A percentile compares a stretch with the other conserved stretches of the same genome.
Conservation (phyloP, 2,113 vertebrate genomes). For the Cyanocitta stelleri region DNA sequence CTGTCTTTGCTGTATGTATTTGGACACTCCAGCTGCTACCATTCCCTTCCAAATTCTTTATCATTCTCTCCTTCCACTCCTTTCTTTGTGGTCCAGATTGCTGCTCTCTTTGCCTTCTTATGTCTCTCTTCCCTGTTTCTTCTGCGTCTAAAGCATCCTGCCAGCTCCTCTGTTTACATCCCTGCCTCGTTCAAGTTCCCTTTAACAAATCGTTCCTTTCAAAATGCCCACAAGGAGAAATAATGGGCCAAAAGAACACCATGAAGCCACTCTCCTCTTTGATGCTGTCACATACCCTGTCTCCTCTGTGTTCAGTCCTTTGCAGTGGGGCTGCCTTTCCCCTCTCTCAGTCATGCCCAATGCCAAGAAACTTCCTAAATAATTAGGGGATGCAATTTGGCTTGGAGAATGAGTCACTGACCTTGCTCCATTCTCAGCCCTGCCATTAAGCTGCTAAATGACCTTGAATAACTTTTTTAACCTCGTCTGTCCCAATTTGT, state of each 20-base stretch:
- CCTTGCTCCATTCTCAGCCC: background rate
- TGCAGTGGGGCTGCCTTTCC: background rate
- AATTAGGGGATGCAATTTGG: background rate
- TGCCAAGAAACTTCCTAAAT: background rate
- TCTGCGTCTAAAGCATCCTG: background rate
- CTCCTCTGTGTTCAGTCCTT: background rate
- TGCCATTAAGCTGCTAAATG: conserved; percentile 27
- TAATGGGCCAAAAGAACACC: background rate
- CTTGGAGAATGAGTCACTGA: background rate
- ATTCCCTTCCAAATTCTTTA: background rate
- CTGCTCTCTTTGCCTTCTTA: background rate
- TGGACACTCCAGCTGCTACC: background rate
- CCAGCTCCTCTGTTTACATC: background rate
- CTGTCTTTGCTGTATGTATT: background rate
- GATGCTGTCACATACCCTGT: background rate
- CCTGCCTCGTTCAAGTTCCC: background rate
- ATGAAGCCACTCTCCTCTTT: background rate
- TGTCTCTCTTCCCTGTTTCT: background rate
- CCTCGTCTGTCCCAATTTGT: background rate
- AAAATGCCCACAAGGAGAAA: background rate
- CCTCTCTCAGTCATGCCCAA: background rate
- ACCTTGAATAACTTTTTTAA: conserved; percentile 29
- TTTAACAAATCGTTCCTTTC: background rate
- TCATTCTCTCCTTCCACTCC: background rate
- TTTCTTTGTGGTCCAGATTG: background rate